Percentiles rank a stretch among this genome's conserved stretches.
Evolutionary conservation across 2,888 invertebrate genomes (phyloP).

Genomic region (Rotaria socialis): DNA sequence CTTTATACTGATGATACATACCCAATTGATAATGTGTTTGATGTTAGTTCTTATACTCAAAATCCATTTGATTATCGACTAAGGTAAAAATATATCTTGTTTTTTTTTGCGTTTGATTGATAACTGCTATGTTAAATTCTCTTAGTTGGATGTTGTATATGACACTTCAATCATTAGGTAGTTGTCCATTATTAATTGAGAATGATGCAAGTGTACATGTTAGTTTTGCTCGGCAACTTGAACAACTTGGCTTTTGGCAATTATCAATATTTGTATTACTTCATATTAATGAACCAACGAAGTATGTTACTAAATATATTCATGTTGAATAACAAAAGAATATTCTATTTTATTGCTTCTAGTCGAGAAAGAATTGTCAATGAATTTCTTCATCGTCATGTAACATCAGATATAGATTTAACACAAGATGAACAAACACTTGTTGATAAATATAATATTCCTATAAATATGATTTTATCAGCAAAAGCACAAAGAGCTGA

Average conservation of each 20-base stretch:
- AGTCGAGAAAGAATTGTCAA: neutral
- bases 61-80: constrained; percentile 32
- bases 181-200: neutral
- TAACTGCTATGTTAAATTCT: neutral
- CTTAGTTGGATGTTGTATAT: constrained; percentile 30
- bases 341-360: neutral
- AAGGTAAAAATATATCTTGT: neutral
- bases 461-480: neutral
- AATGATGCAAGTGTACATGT: constrained; percentile 36
- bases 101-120: neutral
- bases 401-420: neutral
- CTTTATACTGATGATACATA: constrained; percentile 22
- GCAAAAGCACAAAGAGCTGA: constrained; percentile 32
- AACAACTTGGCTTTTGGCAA: constrained; percentile 76
- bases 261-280: constrained; percentile 76
- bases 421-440: neutral
- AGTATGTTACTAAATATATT: constrained; percentile 48
- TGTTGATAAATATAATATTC: constrained; percentile 26
- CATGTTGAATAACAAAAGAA: too few species aligned
- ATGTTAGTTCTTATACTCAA: neutral
- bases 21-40: neutral
- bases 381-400: constrained; percentile 18
- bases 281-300: constrained; percentile 56
- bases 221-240: constrained; percentile 66
- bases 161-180: constrained; percentile 3